Evolutionary conservation across 2,113 vertebrate species (phyloP).

Genomic region (Neogobius melanostomus): DNA sequence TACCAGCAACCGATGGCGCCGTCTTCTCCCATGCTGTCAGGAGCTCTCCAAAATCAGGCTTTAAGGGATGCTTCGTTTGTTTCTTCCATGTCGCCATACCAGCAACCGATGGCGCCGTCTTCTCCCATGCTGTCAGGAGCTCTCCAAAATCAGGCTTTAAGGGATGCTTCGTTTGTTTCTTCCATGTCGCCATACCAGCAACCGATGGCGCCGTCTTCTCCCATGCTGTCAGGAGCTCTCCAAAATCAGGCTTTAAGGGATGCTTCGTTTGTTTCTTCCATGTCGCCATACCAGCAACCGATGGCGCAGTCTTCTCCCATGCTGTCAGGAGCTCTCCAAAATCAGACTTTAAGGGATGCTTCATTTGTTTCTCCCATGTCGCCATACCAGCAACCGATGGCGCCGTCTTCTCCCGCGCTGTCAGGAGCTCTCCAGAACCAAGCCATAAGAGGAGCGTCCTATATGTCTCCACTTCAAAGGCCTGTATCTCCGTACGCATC

Average conservation of each 20-base stretch:
- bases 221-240: slow-evolving; percentile 58
- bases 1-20: slow-evolving; percentile 44
- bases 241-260: slow-evolving; percentile 55
- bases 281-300: slow-evolving; percentile 45
- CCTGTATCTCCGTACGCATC: slow-evolving; percentile 60
- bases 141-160: slow-evolving; percentile 57
- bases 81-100: slow-evolving; percentile 48
- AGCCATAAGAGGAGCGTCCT: slow-evolving; percentile 58
- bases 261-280: slow-evolving; percentile 54
- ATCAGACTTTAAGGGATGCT: slow-evolving; percentile 52
- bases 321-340: slow-evolving; percentile 61
- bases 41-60: slow-evolving; percentile 58
- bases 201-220: slow-evolving; percentile 44
- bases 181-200: slow-evolving; percentile 46
- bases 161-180: slow-evolving; percentile 56
- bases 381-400: slow-evolving; percentile 43
- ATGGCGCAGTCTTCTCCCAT: slow-evolving; percentile 50
- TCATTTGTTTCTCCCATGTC: slow-evolving; percentile 53
- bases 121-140: slow-evolving; percentile 60
- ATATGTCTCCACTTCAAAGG: slow-evolving; percentile 51
- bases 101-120: slow-evolving; percentile 32
- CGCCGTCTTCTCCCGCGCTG: slow-evolving; percentile 53
- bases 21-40: slow-evolving; percentile 56
- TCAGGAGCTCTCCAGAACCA: slow-evolving; percentile 67
- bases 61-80: slow-evolving; percentile 58